Conservation (phyloP, 2,888 invertebrate genomes). For the Agrenia bidenticulata region DNA sequence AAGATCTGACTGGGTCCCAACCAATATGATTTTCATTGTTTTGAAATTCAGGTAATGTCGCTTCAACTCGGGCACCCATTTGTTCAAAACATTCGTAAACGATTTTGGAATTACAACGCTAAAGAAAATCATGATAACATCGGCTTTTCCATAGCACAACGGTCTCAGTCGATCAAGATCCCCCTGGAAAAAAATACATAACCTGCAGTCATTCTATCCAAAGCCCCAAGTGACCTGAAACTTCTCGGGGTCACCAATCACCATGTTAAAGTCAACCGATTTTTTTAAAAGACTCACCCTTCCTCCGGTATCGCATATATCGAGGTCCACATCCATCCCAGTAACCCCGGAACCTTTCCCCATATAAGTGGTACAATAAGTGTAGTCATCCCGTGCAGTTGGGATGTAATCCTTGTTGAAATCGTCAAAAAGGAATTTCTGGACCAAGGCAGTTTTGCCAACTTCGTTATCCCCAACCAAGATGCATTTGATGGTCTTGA, state of each 20-base stretch:
- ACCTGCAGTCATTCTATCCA: too few species aligned
- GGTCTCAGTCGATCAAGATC: slow-evolving; percentile 50
- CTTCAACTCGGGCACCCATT: slow-evolving; percentile 46
- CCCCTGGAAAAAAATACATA: slow-evolving; percentile 6
- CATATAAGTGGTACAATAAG: slow-evolving; percentile 3
- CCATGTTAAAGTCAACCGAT: too few species aligned
- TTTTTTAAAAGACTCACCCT: slow-evolving; percentile 38
- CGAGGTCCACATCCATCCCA: slow-evolving; percentile 23
- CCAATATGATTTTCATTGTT: slow-evolving; percentile 14
- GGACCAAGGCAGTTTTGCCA: slow-evolving; percentile 46
- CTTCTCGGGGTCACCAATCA: too few species aligned
- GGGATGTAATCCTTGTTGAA: slow-evolving; percentile 23
- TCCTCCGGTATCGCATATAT: slow-evolving; percentile 49
- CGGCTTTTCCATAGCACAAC: slow-evolving; percentile 38
- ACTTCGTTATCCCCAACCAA: slow-evolving; percentile 35
- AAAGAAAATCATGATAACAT: slow-evolving; percentile 47
- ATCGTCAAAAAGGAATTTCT: slow-evolving; percentile 36
- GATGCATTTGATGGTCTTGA: slow-evolving; percentile 32
- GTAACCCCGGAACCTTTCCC: neutral
- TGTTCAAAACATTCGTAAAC: slow-evolving; percentile 40
- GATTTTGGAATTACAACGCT: slow-evolving; percentile 46
- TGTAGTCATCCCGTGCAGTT: slow-evolving; percentile 26
- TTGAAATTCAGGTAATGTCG: slow-evolving; percentile 28
- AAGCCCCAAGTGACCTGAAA: too few species aligned
- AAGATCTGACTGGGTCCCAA: slow-evolving; percentile 51